These are phyloP conservation scores for Amphilophus citrinellus DNA, from an alignment of 2,113 vertebrate species.

Conservation along the genomic window DNA sequence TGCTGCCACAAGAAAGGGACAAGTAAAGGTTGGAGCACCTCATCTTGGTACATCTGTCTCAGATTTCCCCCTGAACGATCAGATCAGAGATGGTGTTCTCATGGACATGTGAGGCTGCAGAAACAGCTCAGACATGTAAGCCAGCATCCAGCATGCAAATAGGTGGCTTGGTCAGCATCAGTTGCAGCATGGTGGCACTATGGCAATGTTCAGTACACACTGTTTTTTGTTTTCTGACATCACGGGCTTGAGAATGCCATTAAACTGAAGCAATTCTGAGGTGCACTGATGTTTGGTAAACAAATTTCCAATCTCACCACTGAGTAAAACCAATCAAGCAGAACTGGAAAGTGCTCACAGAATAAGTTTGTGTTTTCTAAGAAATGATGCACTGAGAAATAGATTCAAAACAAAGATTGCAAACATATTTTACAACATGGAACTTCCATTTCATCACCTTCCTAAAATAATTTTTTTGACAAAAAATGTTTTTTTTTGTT, in stretches of 20 bases:
- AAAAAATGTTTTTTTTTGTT: neutral
- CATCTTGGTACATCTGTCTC: neutral
- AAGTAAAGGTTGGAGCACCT: neutral
- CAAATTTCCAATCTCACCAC: neutral
- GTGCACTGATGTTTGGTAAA: neutral
- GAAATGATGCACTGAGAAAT: neutral
- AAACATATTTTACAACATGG: neutral
- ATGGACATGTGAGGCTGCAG: neutral
- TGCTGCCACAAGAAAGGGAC: neutral
- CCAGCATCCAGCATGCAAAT: neutral
- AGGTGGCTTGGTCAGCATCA: neutral
- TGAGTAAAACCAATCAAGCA: neutral
- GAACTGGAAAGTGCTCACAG: neutral
- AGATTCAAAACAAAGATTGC: neutral
- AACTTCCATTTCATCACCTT: neutral
- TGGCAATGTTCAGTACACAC: neutral
- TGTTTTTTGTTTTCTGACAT: neutral
- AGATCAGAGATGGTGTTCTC: neutral
- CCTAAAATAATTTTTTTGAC: no score
- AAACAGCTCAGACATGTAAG: no score
- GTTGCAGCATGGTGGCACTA: neutral
- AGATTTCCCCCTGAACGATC: neutral
- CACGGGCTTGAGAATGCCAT: neutral
- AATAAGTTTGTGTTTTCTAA: neutral
- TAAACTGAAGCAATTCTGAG: neutral